Conservation (phyloP, 2,797 vertebrate species). For the Apodemus agrarius region DNA sequence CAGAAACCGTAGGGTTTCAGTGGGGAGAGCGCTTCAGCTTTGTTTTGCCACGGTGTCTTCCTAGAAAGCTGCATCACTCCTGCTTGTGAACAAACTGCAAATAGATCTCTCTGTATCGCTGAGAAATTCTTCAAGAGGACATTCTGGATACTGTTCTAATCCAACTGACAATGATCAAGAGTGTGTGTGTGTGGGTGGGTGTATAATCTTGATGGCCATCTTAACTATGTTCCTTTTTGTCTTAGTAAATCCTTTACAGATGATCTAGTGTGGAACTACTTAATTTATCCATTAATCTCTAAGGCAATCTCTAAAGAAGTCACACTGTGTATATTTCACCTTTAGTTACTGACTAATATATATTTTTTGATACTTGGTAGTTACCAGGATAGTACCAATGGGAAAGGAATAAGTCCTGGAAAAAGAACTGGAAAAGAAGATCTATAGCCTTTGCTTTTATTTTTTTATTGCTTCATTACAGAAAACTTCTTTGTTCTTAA, state of each 20-base stretch:
- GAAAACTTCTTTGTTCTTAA: conserved; percentile 33
- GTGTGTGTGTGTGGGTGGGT: neutral
- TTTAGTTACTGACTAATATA: neutral
- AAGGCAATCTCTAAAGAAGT: neutral
- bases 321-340: neutral
- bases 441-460: neutral
- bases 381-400: neutral
- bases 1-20: neutral
- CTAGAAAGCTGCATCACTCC: neutral
- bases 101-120: neutral
- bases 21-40: neutral
- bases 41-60: neutral
- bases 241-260: conserved; percentile 1
- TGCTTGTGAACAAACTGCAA: neutral
- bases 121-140: neutral
- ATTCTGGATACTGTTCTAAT: neutral
- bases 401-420: neutral
- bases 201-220: neutral
- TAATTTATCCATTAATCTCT: neutral
- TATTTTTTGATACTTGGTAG: neutral
- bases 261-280: neutral
- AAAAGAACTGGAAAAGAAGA: neutral
- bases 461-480: neutral
- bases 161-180: neutral
- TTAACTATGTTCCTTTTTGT: neutral